Conservation (phyloP, 2,888 invertebrate genomes). For the Linnaemya vulpina region DNA sequence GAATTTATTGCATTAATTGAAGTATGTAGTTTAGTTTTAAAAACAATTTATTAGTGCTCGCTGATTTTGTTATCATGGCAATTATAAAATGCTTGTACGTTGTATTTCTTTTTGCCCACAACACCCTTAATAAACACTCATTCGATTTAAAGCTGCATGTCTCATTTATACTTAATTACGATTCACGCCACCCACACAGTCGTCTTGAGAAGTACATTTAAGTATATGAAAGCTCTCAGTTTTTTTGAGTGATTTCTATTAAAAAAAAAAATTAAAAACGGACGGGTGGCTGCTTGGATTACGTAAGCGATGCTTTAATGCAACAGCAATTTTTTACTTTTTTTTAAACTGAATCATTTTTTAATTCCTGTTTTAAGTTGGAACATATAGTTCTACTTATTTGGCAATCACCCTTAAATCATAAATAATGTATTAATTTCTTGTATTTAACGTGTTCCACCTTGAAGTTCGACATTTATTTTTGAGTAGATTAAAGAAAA, state of each 20-base stretch:
- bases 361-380: neutral
- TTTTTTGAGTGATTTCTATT: neutral
- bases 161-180: slow-evolving; percentile 29
- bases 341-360: slow-evolving; percentile 5
- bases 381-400: neutral
- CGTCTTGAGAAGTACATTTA: neutral
- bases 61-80: neutral
- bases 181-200: too few species aligned
- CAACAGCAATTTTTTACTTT: neutral
- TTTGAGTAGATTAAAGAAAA: too few species aligned
- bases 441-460: too few species aligned
- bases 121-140: slow-evolving; percentile 7
- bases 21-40: slow-evolving; percentile 25
- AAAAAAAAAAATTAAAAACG: too few species aligned
- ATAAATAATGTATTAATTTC: too few species aligned
- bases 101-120: neutral
- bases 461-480: too few species aligned
- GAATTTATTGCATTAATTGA: slow-evolving; percentile 24
- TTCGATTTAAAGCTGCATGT: neutral
- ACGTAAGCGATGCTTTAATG: too few species aligned
- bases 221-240: neutral
- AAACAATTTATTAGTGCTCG: neutral
- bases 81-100: neutral
- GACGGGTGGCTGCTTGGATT: too few species aligned
- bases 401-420: too few species aligned